Evolutionary conservation across 1,140 invertebrate genomes (phyloP).

Genomic region (Drosophila navojoa): DNA sequence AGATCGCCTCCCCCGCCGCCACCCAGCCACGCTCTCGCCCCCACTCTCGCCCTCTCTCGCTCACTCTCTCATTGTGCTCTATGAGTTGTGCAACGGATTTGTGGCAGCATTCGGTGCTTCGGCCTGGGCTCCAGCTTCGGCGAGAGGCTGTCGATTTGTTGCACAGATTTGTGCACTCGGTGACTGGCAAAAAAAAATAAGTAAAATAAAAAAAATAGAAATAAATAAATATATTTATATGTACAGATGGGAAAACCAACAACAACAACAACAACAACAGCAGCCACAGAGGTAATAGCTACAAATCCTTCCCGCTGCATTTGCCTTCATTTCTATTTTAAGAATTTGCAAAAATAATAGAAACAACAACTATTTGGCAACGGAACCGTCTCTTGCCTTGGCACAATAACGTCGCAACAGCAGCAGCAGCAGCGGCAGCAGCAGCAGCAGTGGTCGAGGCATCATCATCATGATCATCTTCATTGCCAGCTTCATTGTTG

Average conservation of each 20-base stretch:
- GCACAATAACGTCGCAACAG: constrained; percentile 72
- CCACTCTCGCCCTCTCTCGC: background rate
- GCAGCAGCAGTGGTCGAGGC: constrained; percentile 9
- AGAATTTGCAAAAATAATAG: constrained; percentile 48
- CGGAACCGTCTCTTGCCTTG: constrained; percentile 74
- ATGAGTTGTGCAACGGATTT: constrained; percentile 67
- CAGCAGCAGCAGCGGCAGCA: constrained; percentile 33
- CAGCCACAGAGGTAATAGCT: background rate
- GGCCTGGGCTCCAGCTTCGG: constrained; percentile 20
- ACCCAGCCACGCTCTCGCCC: background rate
- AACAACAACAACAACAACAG: constrained; percentile 1
- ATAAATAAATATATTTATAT: background rate
- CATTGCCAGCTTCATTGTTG: constrained; percentile 18
- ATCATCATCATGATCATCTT: constrained; percentile 22
- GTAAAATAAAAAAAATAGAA: background rate
- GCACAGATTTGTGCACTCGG: constrained; percentile 63
- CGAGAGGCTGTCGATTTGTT: constrained; percentile 58
- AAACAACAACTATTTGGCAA: constrained; percentile 64
- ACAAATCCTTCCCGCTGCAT: constrained; percentile 51
- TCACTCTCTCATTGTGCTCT: constrained; percentile 33
- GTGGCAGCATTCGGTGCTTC: constrained; percentile 10
- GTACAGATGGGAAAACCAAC: background rate
- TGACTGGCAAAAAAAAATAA: constrained; percentile 74
- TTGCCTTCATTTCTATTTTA: constrained; percentile 66
- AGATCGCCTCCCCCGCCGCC: constrained; percentile 16